phyloP scores from a whole-genome alignment of 2,888 invertebrate genomes.

The Megaustenia siamemsis region DNA sequence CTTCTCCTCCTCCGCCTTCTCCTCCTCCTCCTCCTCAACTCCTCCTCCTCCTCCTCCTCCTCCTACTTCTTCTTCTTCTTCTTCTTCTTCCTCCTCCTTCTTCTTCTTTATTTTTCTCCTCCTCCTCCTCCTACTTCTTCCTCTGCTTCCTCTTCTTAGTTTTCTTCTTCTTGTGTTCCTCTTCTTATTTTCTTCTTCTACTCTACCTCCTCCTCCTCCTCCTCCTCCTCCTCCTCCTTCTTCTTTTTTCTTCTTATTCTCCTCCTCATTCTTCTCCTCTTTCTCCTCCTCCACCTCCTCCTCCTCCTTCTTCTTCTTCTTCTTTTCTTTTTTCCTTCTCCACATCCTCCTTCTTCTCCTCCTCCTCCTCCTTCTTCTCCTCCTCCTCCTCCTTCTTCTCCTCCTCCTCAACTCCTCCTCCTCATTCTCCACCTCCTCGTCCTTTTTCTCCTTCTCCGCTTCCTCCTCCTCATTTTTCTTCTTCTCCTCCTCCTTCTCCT shows the following conservation, averaged over 20 bases:
- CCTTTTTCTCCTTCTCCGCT: neutral
- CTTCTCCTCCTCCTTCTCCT: neutral
- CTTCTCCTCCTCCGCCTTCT: neutral
- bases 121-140: no score
- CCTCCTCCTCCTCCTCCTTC: neutral
- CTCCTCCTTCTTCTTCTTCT: neutral
- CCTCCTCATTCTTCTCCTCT: no score
- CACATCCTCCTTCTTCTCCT: neutral
- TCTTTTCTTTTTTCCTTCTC: neutral
- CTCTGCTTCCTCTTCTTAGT: no score
- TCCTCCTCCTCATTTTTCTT: no score
- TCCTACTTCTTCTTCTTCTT: neutral
- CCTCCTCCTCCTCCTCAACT: neutral
- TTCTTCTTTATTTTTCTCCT: no score
- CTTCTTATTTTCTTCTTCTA: no score
- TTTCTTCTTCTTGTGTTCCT: no score
- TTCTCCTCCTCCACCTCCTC: neutral
- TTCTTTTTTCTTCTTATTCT: no score
- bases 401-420: no score
- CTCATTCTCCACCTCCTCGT: no score
- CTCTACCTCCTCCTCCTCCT: neutral
- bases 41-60: neutral
- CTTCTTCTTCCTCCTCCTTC: neutral
- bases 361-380: conserved; percentile 9
- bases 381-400: conserved; percentile 9